Evolutionary conservation across 2,797 vertebrate species (phyloP).

Genomic region (Notoglanidium macrostoma): DNA sequence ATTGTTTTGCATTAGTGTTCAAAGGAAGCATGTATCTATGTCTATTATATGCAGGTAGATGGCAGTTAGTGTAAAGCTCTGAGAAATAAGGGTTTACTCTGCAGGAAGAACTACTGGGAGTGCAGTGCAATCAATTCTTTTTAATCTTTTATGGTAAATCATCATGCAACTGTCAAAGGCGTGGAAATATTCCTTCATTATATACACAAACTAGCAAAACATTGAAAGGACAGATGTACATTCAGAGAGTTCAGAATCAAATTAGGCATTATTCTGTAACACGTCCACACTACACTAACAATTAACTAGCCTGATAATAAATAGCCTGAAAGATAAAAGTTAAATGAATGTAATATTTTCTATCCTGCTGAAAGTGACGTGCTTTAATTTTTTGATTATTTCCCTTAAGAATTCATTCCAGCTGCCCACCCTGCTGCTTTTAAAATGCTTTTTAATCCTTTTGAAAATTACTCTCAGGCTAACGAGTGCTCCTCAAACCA

Average conservation of each 20-base stretch:
- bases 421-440: conserved; percentile 79
- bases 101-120: background rate
- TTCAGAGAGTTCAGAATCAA: conserved; percentile 12
- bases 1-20: conserved; percentile 8
- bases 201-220: background rate
- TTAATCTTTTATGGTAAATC: background rate
- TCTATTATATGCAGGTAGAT: conserved; percentile 3
- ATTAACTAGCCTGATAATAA: conserved; percentile 54
- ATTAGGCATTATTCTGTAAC: conserved; percentile 44
- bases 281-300: conserved; percentile 48
- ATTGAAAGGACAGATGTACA: conserved; percentile 6
- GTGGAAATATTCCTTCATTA: background rate
- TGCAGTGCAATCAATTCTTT: background rate
- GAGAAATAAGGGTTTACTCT: background rate
- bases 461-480: conserved; percentile 95
- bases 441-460: conserved; percentile 88
- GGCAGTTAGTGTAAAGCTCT: background rate
- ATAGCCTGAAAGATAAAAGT: conserved; percentile 48
- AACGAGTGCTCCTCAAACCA: conserved; percentile 92
- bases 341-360: conserved; percentile 44
- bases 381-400: conserved; percentile 49
- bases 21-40: background rate
- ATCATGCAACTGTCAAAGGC: background rate
- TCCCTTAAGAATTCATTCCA: conserved; percentile 56
- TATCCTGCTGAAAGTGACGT: conserved; percentile 35